phyloP scores from a whole-genome alignment of 2,113 vertebrate species.

The Lophochroa leadbeateri region DNA sequence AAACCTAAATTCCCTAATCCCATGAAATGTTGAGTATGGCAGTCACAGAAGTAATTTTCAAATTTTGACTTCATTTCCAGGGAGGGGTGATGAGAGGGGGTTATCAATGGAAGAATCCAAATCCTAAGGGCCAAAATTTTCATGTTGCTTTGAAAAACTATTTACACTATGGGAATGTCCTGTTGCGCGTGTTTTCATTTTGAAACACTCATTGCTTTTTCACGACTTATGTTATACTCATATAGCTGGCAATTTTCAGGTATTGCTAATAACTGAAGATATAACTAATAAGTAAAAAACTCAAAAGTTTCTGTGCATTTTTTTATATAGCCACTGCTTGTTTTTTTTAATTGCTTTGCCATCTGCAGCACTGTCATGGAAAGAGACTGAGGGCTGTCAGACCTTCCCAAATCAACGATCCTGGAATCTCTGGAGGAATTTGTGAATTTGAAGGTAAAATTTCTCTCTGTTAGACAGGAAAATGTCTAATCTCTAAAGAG shows the following conservation, averaged over 20 bases:
- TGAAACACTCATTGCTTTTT: neutral
- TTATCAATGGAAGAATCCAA: neutral
- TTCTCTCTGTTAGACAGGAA: neutral
- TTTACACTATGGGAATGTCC: neutral
- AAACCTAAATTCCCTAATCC: neutral
- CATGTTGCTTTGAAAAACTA: neutral
- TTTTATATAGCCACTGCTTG: neutral
- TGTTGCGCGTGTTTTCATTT: neutral
- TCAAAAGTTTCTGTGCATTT: neutral
- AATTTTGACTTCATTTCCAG: neutral
- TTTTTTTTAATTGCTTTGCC: neutral
- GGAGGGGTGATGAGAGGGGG: accelerated
- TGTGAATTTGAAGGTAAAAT: neutral
- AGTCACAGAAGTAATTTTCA: neutral
- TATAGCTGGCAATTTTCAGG: neutral
- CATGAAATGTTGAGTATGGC: neutral
- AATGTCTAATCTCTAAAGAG: constrained; percentile 24
- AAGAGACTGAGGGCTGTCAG: neutral
- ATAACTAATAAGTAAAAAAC: neutral
- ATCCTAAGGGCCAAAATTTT: neutral
- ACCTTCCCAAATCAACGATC: neutral
- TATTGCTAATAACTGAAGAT: neutral
- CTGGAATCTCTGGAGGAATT: neutral
- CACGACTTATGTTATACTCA: neutral
- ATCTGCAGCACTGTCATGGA: neutral